These are phyloP conservation scores for Oxygymnocypris stewartii DNA, from an alignment of 2,113 vertebrate species.

Conservation along the genomic window DNA sequence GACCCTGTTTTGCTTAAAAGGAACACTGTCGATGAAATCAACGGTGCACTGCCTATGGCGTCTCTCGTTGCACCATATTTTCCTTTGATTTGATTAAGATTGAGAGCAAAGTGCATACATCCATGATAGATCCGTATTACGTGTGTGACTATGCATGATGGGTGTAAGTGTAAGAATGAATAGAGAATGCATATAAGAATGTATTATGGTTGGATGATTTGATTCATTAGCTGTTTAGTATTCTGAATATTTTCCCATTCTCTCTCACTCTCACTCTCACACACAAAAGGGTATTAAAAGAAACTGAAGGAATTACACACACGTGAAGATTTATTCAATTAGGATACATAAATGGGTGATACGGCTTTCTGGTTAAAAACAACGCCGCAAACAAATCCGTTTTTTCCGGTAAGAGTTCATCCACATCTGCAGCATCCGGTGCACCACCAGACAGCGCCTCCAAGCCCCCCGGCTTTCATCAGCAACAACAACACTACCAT, in stretches of 20 bases:
- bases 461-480: slow-evolving; percentile 94
- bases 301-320: slow-evolving; percentile 66
- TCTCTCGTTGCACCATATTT: slow-evolving; percentile 11
- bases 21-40: slow-evolving; percentile 19
- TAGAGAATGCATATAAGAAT: slow-evolving; percentile 9
- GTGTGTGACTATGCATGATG: neutral
- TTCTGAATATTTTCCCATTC: slow-evolving; percentile 11
- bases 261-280: slow-evolving; percentile 10
- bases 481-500: slow-evolving; percentile 94
- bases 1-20: neutral
- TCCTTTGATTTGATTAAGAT: neutral
- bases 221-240: neutral
- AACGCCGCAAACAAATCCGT: slow-evolving; percentile 96
- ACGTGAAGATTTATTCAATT: slow-evolving; percentile 67
- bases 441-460: slow-evolving; percentile 92
- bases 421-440: slow-evolving; percentile 96
- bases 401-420: slow-evolving; percentile 97
- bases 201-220: slow-evolving; percentile 27
- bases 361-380: slow-evolving; percentile 99
- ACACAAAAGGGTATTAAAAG: slow-evolving; percentile 65
- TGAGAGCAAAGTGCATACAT: neutral
- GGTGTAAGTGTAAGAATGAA: neutral
- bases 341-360: slow-evolving; percentile 95
- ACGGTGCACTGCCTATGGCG: slow-evolving; percentile 27
- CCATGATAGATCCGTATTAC: neutral